phyloP scores from a whole-genome alignment of 2,797 vertebrate species.

The Siniperca obscura region DNA sequence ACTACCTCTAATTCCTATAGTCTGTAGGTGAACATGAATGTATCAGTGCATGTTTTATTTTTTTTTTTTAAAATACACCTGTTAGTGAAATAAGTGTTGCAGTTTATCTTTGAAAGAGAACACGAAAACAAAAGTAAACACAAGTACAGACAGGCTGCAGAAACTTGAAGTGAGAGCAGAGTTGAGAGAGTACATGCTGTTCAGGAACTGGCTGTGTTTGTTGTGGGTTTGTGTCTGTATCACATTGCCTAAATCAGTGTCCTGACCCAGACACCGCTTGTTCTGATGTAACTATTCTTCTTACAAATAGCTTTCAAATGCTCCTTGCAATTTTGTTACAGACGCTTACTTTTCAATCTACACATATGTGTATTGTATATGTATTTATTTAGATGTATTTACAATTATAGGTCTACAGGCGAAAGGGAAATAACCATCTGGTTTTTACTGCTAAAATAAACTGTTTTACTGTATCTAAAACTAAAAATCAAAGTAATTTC shows the following conservation, averaged over 20 bases:
- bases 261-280: slow-evolving; percentile 29
- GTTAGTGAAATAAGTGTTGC: not conserved
- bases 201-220: slow-evolving; percentile 39
- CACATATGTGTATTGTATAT: not conserved
- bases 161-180: slow-evolving; percentile 14
- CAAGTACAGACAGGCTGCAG: not conserved
- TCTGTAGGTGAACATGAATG: not conserved
- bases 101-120: not conserved
- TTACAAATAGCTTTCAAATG: slow-evolving; percentile 38
- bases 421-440: not conserved
- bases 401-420: not conserved
- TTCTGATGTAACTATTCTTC: slow-evolving; percentile 37
- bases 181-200: slow-evolving; percentile 23
- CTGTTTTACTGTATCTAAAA: not conserved
- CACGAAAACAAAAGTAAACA: slow-evolving; percentile 8
- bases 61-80: not conserved
- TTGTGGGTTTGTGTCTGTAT: slow-evolving; percentile 36
- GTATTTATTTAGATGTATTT: not conserved
- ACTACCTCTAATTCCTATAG: not conserved
- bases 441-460: not conserved
- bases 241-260: slow-evolving; percentile 38
- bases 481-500: not conserved
- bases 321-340: slow-evolving; percentile 12
- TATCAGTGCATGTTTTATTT: not conserved
- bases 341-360: not conserved